Conservation (phyloP, 1,140 invertebrate species). For the Eumeta japonica region DNA sequence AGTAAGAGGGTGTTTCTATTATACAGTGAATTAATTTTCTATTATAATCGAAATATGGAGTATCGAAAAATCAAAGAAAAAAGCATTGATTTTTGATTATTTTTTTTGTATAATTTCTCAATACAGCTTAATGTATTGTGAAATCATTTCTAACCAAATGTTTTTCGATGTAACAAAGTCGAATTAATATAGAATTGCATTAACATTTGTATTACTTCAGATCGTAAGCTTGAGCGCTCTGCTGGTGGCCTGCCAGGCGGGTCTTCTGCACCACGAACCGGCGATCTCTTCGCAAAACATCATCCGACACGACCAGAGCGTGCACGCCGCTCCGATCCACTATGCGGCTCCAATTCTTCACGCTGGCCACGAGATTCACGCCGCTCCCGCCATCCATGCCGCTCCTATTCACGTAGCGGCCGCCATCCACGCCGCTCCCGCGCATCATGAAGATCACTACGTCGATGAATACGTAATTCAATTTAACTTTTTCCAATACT, state of each 20-base stretch:
- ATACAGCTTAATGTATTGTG: no score
- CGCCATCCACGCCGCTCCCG: constrained; percentile 15
- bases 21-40: no score
- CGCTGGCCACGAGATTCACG: constrained; percentile 1
- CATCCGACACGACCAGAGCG: constrained; percentile 30
- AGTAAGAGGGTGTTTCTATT: constrained; percentile 29
- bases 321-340: constrained; percentile 29
- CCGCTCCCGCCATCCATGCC: constrained; percentile 19
- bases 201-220: constrained; percentile 18
- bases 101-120: no score
- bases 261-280: constrained; percentile 42
- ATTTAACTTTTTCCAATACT: no score
- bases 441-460: constrained; percentile 35
- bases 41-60: no score
- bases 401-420: constrained; percentile 18
- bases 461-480: constrained; percentile 47
- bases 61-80: no score
- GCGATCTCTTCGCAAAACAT: constrained; percentile 47
- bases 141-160: not conserved
- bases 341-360: constrained; percentile 12
- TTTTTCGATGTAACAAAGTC: not conserved
- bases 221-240: constrained; percentile 30
- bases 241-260: constrained; percentile 42
- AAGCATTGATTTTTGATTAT: no score
- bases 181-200: no score